Evolutionary conservation across 53 echinoderm and acorn worm species (phyloP), one percentile per base, ranked within the genome.

Genomic region (Echinarachnius parma): DNA sequence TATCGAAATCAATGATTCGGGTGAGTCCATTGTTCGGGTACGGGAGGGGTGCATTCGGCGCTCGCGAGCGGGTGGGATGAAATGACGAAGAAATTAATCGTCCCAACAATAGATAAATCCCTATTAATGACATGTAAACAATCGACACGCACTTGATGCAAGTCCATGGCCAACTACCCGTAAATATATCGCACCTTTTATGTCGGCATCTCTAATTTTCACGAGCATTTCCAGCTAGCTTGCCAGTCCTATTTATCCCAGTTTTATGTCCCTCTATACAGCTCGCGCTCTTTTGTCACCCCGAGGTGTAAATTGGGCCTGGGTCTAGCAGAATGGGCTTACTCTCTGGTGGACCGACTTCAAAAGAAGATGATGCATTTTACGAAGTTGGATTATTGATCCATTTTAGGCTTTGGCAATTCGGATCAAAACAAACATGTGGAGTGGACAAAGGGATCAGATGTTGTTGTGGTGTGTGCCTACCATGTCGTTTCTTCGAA

Each of bases 361-460:
- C 25, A 13, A 49, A 14, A 47, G 37, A 46, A 47, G 66, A 29
- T 66, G 66, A 29, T 66, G 66, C 66, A 66, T 66, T 33, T 46
- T 66, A 66, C 66, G 47, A 66, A 66, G 66, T 66, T 29, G 18
- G 66, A 48, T n/a, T 66, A 66, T 66, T 48, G 66, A 66, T 66
- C 66, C 66, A 66, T 66, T 66, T 66, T 46, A 31, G 66, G 31
- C 66, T 25, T 31, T 47, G 27, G 8, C 29, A 46, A 35, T 62
- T 25, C 13, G 44, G 42, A 47, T 28, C 47, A 66, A 66, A 66
- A 66, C 66, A 66, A 66, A 66, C 66, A 66, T 13, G 46, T 16
- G 25, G 10, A 5, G 10, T 25, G 66, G 47, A 27, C 46, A 48
- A 46, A 47, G 28, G 15, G 27, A 15, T 46, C 26, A 21, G 46